Evolutionary conservation across 2,888 invertebrate species (phyloP), one percentile per base, ranked within the genome.

Genomic region (Cantharis rustica): DNA sequence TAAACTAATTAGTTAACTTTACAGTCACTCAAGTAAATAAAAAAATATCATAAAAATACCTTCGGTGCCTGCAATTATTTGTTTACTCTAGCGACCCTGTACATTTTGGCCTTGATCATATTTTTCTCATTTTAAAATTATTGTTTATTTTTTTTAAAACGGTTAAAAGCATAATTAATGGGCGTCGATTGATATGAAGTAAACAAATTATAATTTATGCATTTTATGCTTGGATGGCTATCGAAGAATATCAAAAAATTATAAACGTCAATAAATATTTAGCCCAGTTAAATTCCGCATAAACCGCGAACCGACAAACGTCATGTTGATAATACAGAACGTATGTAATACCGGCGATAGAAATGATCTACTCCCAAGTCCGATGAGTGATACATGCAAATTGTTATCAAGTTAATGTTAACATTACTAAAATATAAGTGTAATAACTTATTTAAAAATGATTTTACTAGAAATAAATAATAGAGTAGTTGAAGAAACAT

Each of bases 401-500:
- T 72, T 73, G 70, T 73, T 68, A 72, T 76, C 73, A 75, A 68
- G 70, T 81, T 80, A 76, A 76, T 79, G 74, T 79, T 75, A 79
- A 79, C 77, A 76, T 81, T 73, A 78, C 71, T 79, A 79, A 78
- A 76, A 77, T 72, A 68, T 75, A 68, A 77, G 71, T 78, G 76
- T 77, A 75, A 69, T 71, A 77, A 75, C 63, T 69, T 75, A 73
- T 83, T 31, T 20, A 84, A 90, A 86, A 86, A 97, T 97, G 97
- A 97, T 98, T 92, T 92, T 98, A 89, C 92, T 99, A 89, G 99
- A 99, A 93, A 98, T 98, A 91, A 97, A 98, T 91, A 99, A 99
- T 92, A 95, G 98, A 90, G 98, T 99, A 90, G 95, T 99, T 86
- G 98, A 98, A 91, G 99, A 99, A 90, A 97, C 98, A 79, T 91